Percentiles rank a stretch among this genome's conserved stretches.
These are phyloP conservation scores for Phrynocephalus versicolor DNA, from an alignment of 2,113 vertebrate genomes.

Conservation along the genomic window DNA sequence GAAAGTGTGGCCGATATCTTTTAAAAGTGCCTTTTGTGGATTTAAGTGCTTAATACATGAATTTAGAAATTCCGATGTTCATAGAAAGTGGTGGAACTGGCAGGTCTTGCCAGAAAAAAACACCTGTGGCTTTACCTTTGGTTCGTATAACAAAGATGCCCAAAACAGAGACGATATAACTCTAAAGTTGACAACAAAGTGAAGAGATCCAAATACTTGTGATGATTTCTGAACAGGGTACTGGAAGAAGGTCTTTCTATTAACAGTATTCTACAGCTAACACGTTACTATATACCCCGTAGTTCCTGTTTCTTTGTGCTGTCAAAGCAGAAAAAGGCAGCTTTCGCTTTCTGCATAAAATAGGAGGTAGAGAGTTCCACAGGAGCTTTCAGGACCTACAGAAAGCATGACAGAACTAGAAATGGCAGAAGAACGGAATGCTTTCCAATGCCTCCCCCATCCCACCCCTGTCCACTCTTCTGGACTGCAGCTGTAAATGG, in stretches of 20 bases:
- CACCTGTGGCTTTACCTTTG: conserved; percentile 73
- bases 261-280: conserved; percentile 53
- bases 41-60: conserved; percentile 65
- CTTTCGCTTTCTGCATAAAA: conserved; percentile 68
- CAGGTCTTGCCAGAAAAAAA: conserved; percentile 40
- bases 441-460: conserved; percentile 30
- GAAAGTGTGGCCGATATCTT: conserved; percentile 57
- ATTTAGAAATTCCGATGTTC: conserved; percentile 45
- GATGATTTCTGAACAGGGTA: conserved; percentile 29
- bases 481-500: conserved; percentile 41
- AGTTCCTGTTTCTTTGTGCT: conserved; percentile 65
- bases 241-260: conserved; percentile 49
- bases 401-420: conserved; percentile 58
- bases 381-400: conserved; percentile 66
- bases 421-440: conserved; percentile 45
- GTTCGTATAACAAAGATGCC: conserved; percentile 52
- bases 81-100: conserved; percentile 58
- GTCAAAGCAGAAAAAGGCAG: conserved; percentile 68
- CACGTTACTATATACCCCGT: conserved; percentile 44
- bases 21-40: conserved; percentile 71
- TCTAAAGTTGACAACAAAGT: conserved; percentile 63
- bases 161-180: conserved; percentile 58
- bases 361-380: conserved; percentile 78
- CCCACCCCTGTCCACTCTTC: conserved; percentile 41
- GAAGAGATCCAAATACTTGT: conserved; percentile 33